A percentile compares a stretch with the other conserved stretches of the same genome.
Conservation (phyloP, 2,888 invertebrate genomes). For the Arrhopalites spinosus region DNA sequence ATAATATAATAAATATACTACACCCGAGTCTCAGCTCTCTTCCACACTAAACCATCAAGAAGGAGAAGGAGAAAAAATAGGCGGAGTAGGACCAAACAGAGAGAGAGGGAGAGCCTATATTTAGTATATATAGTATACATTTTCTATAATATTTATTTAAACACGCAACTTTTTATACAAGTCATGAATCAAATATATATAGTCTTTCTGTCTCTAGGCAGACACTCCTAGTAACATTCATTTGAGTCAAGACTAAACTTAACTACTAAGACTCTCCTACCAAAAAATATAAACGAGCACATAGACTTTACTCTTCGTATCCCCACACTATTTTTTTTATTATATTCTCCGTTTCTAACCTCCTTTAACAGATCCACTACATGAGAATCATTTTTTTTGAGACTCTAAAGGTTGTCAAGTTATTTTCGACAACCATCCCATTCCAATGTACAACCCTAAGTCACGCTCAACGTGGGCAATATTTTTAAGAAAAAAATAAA, state of each 20-base stretch:
- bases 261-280: too few species aligned
- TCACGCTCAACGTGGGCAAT: too few species aligned
- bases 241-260: too few species aligned
- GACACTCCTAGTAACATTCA: too few species aligned
- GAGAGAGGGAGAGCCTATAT: background rate
- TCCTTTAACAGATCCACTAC: too few species aligned
- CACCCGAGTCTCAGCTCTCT: background rate
- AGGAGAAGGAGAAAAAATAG: too few species aligned
- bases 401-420: too few species aligned
- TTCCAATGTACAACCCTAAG: too few species aligned
- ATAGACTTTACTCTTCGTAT: background rate
- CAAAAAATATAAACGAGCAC: too few species aligned
- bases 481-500: too few species aligned
- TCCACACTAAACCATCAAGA: background rate
- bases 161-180: constrained; percentile 10
- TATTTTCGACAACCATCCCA: too few species aligned
- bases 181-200: constrained; percentile 1
- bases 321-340: background rate
- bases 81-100: constrained; percentile 22
- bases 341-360: background rate
- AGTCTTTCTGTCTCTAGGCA: background rate
- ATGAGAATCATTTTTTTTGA: background rate
- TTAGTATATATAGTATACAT: background rate
- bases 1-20: constrained; percentile 17
- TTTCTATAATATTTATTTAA: background rate